Conservation (phyloP, 2,113 vertebrate genomes). For the Columba janthina region DNA sequence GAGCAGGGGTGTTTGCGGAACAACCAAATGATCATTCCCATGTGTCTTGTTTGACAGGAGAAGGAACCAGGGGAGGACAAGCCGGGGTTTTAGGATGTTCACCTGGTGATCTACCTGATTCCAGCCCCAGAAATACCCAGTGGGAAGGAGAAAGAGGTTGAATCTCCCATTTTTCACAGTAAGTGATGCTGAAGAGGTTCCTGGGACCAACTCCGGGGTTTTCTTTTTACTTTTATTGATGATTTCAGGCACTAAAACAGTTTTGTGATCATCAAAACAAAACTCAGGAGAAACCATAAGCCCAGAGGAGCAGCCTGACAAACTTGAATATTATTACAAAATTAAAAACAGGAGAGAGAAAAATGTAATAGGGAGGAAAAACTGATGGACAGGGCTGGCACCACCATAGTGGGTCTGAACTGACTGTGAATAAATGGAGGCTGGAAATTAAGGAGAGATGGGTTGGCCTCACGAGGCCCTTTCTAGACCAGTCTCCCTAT, state of each 20-base stretch:
- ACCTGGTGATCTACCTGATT: background rate
- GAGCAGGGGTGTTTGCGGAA: background rate
- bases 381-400: background rate
- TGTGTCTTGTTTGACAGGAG: background rate
- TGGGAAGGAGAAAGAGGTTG: too few species aligned
- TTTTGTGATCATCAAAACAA: background rate
- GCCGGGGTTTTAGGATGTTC: background rate
- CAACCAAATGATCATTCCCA: accelerated
- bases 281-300: background rate
- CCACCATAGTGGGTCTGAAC: background rate
- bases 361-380: background rate
- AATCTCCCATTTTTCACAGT: too few species aligned
- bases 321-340: background rate
- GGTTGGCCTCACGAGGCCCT: background rate
- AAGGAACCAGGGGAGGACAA: background rate
- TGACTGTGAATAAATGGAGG: background rate
- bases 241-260: background rate
- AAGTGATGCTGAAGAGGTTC: background rate
- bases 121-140: too few species aligned
- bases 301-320: background rate
- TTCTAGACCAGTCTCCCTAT: background rate
- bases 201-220: background rate
- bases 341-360: too few species aligned
- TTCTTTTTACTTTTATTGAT: background rate
- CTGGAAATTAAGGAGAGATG: background rate